phyloP scores from a whole-genome alignment of 1,140 invertebrate species.

The Tyrophagus putrescentiae region DNA sequence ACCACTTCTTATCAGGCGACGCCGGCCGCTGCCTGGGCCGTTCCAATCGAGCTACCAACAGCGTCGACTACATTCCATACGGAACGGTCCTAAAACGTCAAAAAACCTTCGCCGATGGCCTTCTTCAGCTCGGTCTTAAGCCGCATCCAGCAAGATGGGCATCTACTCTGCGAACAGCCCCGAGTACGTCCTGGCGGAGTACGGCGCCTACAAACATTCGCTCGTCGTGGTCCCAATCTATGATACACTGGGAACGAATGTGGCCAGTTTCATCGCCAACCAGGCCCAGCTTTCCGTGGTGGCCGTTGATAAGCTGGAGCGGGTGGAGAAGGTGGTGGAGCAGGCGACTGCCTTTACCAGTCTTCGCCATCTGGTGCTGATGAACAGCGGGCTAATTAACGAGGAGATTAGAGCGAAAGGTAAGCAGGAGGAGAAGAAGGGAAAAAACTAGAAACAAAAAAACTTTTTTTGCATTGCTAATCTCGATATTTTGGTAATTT shows the following conservation, averaged over 20 bases:
- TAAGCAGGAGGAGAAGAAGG: too few relatives aligned
- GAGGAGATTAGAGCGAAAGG: constrained; percentile 44
- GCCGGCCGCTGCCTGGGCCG: constrained; percentile 83
- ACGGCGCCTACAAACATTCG: constrained; percentile 81
- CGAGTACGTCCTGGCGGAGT: constrained; percentile 82
- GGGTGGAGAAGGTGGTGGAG: constrained; percentile 72
- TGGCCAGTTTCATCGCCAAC: constrained; percentile 87
- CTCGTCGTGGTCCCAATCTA: constrained; percentile 90
- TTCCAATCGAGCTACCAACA: constrained; percentile 49
- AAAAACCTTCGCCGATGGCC: constrained; percentile 76
- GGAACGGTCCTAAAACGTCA: constrained; percentile 62
- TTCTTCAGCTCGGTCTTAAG: constrained; percentile 58
- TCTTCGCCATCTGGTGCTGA: constrained; percentile 63
- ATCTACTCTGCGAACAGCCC: constrained; percentile 88
- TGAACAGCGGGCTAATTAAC: constrained; percentile 52
- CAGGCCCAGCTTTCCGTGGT: constrained; percentile 78
- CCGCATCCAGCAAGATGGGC: constrained; percentile 53
- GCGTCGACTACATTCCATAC: constrained; percentile 83
- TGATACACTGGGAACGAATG: constrained; percentile 86
- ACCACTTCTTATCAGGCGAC: too few relatives aligned
- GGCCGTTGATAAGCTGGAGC: constrained; percentile 75
- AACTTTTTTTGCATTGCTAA: too few relatives aligned
- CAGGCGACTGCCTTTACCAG: constrained; percentile 53
- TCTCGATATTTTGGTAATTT: too few relatives aligned
- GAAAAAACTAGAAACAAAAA: too few relatives aligned